Percentiles rank a stretch among this genome's conserved stretches.
Evolutionary conservation across 2,113 vertebrate genomes (phyloP).

Genomic region (Nannobrachium achirus): DNA sequence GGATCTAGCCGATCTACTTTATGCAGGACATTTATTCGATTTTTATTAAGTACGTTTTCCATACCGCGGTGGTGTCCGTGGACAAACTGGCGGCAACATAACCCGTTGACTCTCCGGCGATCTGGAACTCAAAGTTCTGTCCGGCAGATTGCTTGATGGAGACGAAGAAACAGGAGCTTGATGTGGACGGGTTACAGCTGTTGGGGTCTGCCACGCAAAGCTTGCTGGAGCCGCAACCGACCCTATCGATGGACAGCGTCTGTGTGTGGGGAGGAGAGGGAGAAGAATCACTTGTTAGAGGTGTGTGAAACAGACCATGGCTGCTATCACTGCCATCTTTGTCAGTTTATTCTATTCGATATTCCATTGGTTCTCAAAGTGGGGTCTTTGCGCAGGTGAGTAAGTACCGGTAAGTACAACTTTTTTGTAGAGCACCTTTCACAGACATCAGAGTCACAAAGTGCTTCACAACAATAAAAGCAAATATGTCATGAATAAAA

Average conservation of each 20-base stretch:
- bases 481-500: too few species aligned
- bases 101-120: slow-evolving; percentile 43
- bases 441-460: too few species aligned
- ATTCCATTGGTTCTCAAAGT: too few species aligned
- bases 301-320: neutral
- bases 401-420: too few species aligned
- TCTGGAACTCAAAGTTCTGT: slow-evolving; percentile 19
- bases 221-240: neutral
- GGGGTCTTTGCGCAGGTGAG: too few species aligned
- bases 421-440: too few species aligned
- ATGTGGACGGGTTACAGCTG: slow-evolving; percentile 1
- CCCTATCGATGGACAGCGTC: neutral
- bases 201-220: slow-evolving; percentile 50
- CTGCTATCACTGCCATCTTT: neutral
- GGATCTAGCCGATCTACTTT: too few species aligned
- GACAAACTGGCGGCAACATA: slow-evolving; percentile 43
- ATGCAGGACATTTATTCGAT: too few species aligned
- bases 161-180: slow-evolving; percentile 48
- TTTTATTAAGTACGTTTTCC: neutral
- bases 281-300: neutral
- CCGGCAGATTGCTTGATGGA: accelerated
- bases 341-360: neutral
- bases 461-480: too few species aligned
- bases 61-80: neutral
- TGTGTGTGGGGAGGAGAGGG: neutral